Base-by-base conservation (phyloP, 2,797 vertebrate genomes). In the Smutsia gigantea region DNA sequence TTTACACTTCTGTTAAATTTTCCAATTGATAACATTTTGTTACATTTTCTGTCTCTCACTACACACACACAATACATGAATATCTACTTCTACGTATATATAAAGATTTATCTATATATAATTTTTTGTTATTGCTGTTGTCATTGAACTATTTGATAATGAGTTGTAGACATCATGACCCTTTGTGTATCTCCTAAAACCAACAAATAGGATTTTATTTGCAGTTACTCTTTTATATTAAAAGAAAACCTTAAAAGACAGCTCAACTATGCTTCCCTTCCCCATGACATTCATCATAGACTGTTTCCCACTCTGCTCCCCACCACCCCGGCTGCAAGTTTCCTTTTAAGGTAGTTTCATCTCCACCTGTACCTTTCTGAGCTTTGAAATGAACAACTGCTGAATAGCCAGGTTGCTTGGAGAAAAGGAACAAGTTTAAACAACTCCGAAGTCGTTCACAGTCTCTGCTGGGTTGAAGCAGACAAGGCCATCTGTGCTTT, bases 361-460 rank as follows among this genome's bases (percentile, higher is more conserved):
- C 34, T 94, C 68, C 27, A 49, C 72, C 77, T 92, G 68, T 39
- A 68, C 92, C 84, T 83, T 85, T 90, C 53, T 29, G 68, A 88
- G 85, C 59, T 68, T 97, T 91, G 42, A 75, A 94, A 87, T 31
- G 72, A 96, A 78, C 95, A 96, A 93, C 84, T 96, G 87, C 72
- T 61, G 71, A 87, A 90, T 92, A 86, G 57, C 57, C 92, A 96
- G 84, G 77, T 92, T 96, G 53, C 85, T 96, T 69, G 64, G 93
- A 94, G 77, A 89, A 97, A 94, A 92, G 92, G 88, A 96, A 90
- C 89, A 94, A 97, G 94, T 94, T 97, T 96, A 96, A 98, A 97
- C 94, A 98, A 94, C 88, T 97, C 79, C 91, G 19, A 31, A 96
- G 93, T 94, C 37, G 19, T 97, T 96, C 68, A 0, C 57, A 42